Conservation (phyloP, 2,888 invertebrate genomes). For the Drosophila affinis region DNA sequence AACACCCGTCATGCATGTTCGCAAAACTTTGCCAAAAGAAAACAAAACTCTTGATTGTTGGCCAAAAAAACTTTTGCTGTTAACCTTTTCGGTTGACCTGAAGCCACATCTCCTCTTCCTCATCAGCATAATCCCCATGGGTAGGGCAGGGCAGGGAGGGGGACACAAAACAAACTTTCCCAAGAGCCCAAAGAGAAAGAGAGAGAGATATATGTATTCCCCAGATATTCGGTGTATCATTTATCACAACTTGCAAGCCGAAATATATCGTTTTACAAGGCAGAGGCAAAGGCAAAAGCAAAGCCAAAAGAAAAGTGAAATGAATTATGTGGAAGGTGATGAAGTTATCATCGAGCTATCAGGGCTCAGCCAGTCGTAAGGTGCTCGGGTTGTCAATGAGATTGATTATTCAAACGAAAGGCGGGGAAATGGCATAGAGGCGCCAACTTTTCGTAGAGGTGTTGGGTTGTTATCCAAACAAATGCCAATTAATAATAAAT, state of each 20-base stretch:
- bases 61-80: slow-evolving; percentile 51
- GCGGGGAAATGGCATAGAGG: slow-evolving; percentile 12
- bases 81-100: slow-evolving; percentile 52
- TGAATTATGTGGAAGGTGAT: slow-evolving; percentile 56
- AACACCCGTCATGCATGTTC: neutral
- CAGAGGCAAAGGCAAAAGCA: slow-evolving; percentile 40
- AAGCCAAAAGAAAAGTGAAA: slow-evolving; percentile 47
- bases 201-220: slow-evolving; percentile 2
- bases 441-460: slow-evolving; percentile 17
- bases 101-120: slow-evolving; percentile 12
- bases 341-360: slow-evolving; percentile 57
- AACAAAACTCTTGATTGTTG: slow-evolving; percentile 42
- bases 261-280: slow-evolving; percentile 46
- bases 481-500: slow-evolving; percentile 58
- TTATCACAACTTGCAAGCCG: slow-evolving; percentile 65
- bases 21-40: slow-evolving; percentile 30
- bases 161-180: slow-evolving; percentile 54
- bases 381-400: slow-evolving; percentile 63
- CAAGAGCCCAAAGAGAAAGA: slow-evolving; percentile 21
- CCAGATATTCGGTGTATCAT: slow-evolving; percentile 50
- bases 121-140: slow-evolving; percentile 42
- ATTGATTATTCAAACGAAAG: slow-evolving; percentile 60
- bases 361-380: slow-evolving; percentile 28
- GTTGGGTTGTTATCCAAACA: slow-evolving; percentile 57
- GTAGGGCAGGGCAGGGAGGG: neutral